Base-by-base conservation (phyloP, 2,888 invertebrate genomes). In the Apomyelois bistriatella region DNA sequence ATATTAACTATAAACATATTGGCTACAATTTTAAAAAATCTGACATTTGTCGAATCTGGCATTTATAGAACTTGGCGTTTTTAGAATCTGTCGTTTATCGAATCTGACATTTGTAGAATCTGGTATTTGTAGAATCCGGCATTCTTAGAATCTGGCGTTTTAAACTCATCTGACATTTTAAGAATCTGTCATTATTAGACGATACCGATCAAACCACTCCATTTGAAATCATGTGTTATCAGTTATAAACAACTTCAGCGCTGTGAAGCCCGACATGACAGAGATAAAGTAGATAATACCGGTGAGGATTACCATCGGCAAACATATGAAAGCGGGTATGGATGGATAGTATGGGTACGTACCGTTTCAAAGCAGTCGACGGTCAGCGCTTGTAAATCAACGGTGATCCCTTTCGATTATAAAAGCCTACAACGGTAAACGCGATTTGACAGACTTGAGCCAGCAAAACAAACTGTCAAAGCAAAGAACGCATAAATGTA, bases 351-450 rank as follows among this genome's bases (percentile, higher is more conserved):
- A 55, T 57, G 54, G 42, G 57, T 64, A 86, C 85, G 68, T 84
- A 87, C 86, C 86, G 85, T 84, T 74, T 76, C 79, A 76, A 73
- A 73, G 74, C 64, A 70, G 76, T 69, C 68, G 68, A 69, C 68
- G 68, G 68, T 64, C 69, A 66, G 65, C 61, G 65, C 67, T 72
- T 71, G 78, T 80, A 75, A 81, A 83, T 79, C 76, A 83, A 78
- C 71, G 70, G 58, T 56, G 71, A 68, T 67, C 70, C 73, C 74
- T 76, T 76, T 76, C 79, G 76, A 80, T 76, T 69, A 72, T 71
- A 63, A 22, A 22, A 22, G 62, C 66, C 68, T 60, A 66, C 70
- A 76, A 78, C 77, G 73, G 74, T 77, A 77, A 68, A 68, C 65
- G 62, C 70, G 74, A 74, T 78, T 75, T 74, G 69, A 72, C 68